Evolutionary conservation across 2,113 vertebrate genomes (phyloP).

Genomic region (Zeus faber): DNA sequence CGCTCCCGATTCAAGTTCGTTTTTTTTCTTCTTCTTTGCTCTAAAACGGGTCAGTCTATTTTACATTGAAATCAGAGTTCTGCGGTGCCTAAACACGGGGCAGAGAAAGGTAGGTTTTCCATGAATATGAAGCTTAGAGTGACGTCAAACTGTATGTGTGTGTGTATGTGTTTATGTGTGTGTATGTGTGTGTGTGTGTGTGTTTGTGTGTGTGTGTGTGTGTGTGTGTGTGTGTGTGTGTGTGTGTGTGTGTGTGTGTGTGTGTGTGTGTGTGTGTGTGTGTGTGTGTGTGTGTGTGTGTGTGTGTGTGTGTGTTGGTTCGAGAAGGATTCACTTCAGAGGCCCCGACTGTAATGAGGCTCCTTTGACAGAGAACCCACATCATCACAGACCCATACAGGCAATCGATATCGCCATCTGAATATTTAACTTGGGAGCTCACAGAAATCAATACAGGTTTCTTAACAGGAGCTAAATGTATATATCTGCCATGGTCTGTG

Average conservation of each 20-base stretch:
- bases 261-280: too few species aligned
- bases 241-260: too few species aligned
- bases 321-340: neutral
- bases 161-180: too few species aligned
- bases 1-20: too few species aligned
- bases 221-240: too few species aligned
- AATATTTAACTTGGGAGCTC: slow-evolving; percentile 31
- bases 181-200: too few species aligned
- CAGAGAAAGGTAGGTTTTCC: neutral
- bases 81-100: neutral
- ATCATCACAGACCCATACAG: slow-evolving; percentile 18
- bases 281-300: neutral
- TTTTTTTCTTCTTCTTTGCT: neutral
- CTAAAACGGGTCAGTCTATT: neutral
- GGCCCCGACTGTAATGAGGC: slow-evolving; percentile 1
- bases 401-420: slow-evolving; percentile 30
- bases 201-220: too few species aligned
- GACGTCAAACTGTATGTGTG: neutral
- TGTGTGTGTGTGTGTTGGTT: too few species aligned
- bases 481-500: slow-evolving; percentile 16
- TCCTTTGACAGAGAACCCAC: slow-evolving; percentile 21
- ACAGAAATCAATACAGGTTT: slow-evolving; percentile 21
- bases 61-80: neutral
- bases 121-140: neutral
- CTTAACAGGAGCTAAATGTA: slow-evolving; percentile 21